Conservation (phyloP, 2,113 vertebrate species). For the Suncus etruscus region DNA sequence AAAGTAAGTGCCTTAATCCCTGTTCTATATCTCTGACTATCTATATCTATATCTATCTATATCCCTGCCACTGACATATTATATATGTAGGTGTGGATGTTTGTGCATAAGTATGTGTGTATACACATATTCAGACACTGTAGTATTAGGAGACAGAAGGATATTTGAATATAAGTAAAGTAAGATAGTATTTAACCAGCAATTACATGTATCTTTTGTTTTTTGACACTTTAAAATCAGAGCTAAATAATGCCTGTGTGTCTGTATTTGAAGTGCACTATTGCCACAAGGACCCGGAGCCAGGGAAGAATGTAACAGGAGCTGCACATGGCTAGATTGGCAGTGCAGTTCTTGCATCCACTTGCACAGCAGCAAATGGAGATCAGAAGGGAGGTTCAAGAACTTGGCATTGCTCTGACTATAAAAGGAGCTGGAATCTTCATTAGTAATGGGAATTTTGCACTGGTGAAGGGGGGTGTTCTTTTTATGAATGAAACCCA, state of each 20-base stretch:
- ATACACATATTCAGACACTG: background rate
- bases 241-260: background rate
- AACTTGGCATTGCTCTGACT: no score
- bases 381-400: no score
- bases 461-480: no score
- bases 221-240: slow-evolving; percentile 2
- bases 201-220: background rate
- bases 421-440: no score
- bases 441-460: no score
- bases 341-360: accelerated
- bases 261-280: no score
- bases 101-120: no score
- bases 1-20: no score
- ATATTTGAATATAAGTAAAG: background rate
- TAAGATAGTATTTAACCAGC: background rate
- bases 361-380: accelerated
- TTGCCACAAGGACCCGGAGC: accelerated
- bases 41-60: no score
- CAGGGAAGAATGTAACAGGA: background rate
- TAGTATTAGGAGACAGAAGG: background rate
- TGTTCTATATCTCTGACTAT: no score
- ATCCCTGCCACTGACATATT: no score
- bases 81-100: accelerated
- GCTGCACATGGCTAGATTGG: accelerated
- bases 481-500: no score